Evolutionary conservation across 2,888 invertebrate genomes (phyloP).

Genomic region (Aphrophora alni): DNA sequence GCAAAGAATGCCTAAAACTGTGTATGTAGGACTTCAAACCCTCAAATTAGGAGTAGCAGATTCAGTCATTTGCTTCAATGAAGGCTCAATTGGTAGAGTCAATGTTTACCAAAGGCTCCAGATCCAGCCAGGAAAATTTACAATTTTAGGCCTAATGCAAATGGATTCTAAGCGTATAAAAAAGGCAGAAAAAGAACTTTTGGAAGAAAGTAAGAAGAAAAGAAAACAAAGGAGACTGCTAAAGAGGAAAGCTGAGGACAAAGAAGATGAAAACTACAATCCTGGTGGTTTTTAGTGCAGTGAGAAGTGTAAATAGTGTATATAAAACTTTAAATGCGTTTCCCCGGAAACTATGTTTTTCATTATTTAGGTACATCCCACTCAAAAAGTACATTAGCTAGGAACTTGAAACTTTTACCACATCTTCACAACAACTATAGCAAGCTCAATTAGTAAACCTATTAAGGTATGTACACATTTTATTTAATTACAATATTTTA

Average conservation of each 20-base stretch:
- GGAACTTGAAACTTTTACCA: no score
- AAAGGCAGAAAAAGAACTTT: background rate
- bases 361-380: no score
- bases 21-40: background rate
- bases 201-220: background rate
- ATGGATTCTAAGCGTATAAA: background rate
- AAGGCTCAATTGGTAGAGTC: background rate
- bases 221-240: background rate
- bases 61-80: constrained; percentile 11
- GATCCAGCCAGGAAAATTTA: constrained; percentile 10
- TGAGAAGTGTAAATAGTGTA: no score
- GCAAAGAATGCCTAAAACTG: background rate
- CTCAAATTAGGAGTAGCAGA: constrained; percentile 7
- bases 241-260: background rate
- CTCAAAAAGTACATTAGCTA: no score
- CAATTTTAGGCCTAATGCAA: background rate
- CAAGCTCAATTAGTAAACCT: no score
- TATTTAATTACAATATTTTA: no score
- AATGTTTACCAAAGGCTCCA: background rate
- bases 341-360: no score
- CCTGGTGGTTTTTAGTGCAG: no score
- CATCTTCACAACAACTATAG: no score
- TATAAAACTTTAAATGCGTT: no score
- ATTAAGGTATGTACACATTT: no score
- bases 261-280: no score